Evolutionary conservation across 2,113 vertebrate genomes (phyloP).

Genomic region (Cervus canadensis): DNA sequence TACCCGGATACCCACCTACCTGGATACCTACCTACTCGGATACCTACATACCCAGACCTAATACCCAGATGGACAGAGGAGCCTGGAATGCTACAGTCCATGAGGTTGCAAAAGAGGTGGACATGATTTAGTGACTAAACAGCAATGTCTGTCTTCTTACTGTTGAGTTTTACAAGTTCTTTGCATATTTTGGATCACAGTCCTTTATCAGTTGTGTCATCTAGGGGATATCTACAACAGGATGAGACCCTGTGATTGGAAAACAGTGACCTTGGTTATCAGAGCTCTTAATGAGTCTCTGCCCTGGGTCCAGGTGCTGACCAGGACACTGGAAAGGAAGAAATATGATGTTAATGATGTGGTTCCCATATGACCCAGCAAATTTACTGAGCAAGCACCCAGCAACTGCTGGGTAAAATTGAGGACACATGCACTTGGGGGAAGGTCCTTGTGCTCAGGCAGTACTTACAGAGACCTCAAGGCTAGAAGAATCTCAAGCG

Average conservation of each 20-base stretch:
- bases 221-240: rapidly evolving
- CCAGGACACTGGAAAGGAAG: not conserved
- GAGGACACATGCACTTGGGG: rapidly evolving
- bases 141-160: not conserved
- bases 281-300: not conserved
- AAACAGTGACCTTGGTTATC: not conserved
- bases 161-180: too few relatives aligned
- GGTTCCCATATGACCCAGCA: not conserved
- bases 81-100: not conserved
- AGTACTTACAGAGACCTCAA: not conserved
- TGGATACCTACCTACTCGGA: not conserved
- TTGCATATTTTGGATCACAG: not conserved
- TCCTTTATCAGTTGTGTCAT: not conserved
- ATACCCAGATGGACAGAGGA: not conserved
- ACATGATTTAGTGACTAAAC: not conserved
- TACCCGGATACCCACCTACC: not conserved
- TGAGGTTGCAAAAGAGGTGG: not conserved
- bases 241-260: not conserved
- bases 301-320: not conserved
- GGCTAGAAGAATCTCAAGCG: not conserved
- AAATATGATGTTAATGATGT: rapidly evolving
- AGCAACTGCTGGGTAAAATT: rapidly evolving
- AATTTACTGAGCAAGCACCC: not conserved
- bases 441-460: too few relatives aligned
- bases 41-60: not conserved